A percentile compares a stretch with the other conserved stretches of the same genome.
Evolutionary conservation across 2,113 vertebrate genomes (phyloP).

Genomic region (Bos javanicus): DNA sequence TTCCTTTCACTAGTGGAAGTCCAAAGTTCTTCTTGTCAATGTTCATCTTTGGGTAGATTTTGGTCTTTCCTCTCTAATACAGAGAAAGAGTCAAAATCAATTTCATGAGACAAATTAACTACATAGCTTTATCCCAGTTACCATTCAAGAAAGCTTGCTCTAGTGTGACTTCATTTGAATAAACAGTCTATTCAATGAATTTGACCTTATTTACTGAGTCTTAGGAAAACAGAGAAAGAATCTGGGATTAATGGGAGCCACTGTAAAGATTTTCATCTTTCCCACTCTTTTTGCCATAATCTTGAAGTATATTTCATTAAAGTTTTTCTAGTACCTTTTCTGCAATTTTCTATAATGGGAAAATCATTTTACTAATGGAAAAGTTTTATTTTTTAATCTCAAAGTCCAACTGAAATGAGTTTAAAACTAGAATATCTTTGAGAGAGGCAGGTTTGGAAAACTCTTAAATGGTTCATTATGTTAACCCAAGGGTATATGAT

Average conservation of each 20-base stretch:
- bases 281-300: background rate
- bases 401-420: background rate
- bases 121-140: background rate
- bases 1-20: background rate
- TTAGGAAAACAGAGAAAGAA: background rate
- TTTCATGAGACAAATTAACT: slow-evolving; percentile 25
- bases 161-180: background rate
- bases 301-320: background rate
- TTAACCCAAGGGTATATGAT: background rate
- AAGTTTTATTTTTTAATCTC: background rate
- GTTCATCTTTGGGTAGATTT: background rate
- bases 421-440: background rate
- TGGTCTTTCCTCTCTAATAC: background rate
- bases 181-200: background rate
- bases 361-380: background rate
- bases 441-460: background rate
- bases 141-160: background rate
- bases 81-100: background rate
- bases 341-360: background rate
- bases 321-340: background rate
- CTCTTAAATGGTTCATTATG: background rate
- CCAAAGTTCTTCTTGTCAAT: background rate
- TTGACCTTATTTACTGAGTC: slow-evolving; percentile 12
- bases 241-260: background rate
- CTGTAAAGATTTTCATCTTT: background rate